Base-by-base conservation (phyloP, 2,113 vertebrate genomes). In the Lepus timidus region DNA sequence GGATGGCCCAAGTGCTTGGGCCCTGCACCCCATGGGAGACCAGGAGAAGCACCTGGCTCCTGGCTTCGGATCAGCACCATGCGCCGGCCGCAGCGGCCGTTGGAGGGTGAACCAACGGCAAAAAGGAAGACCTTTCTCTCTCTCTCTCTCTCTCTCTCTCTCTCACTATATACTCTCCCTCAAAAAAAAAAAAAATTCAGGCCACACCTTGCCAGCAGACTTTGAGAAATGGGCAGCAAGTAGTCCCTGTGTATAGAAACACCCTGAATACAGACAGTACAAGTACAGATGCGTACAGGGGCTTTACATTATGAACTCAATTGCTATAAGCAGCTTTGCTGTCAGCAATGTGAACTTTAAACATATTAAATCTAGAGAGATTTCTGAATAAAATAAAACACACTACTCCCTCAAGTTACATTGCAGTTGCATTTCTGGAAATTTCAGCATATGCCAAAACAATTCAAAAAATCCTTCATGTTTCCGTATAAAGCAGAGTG, bases 311-410 rank as follows among this genome's bases (percentile, higher is more conserved):
- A 79, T n/a, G 73, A 70, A 89, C 36, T 86, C 51, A 70, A 5
- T 89, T 91, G 51, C 65, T 23, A 33, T 74, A 36, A 17, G 5
- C 75, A 83, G 9, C 19, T 11, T 49, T 70, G 23, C 74, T 93
- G 31, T 62, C 16, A 19, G 64, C 89, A 95, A 86, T 5, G 3
- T 23, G 74, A 78, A 79, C 74, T 91, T 96, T 29, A 85, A 58
- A 94, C 88, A 81, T 58, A 33, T 39, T 94, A 73, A 79, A 31
- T 75, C 36, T 95, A 94, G 55, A n/a, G 82, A 94, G 55, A 81
- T 27, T 90, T 93, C 79, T 61, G 29, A 90, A 84, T 23, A 90
- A 92, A 96, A 76, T 23, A 33, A 62, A 84, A 44, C 62, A 61
- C 12, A 85, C 20, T 79, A 93, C 94, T 70, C 8, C 64, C 70